These are phyloP conservation scores for Cantharis nigra DNA, from an alignment of 2,888 invertebrate species.

Conservation along the genomic window DNA sequence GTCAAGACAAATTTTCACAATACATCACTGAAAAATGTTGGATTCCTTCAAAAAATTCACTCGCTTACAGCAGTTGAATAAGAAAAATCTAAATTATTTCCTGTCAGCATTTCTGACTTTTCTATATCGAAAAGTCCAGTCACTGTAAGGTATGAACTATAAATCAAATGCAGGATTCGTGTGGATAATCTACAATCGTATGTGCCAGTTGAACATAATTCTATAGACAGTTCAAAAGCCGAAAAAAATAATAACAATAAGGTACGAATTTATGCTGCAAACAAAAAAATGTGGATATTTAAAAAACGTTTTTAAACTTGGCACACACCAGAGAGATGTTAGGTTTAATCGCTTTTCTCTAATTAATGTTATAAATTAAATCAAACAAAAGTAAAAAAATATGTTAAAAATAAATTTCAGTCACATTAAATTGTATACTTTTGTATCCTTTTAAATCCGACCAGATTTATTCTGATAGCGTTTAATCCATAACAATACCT, in stretches of 20 bases:
- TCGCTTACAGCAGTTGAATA: constrained; percentile 32
- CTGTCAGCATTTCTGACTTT: constrained; percentile 34
- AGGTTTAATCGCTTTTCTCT: neutral
- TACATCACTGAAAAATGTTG: constrained; percentile 21
- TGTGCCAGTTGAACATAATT: constrained; percentile 50
- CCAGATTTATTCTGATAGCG: neutral
- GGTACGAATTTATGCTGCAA: neutral
- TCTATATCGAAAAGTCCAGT: constrained; percentile 43
- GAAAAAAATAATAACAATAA: constrained; percentile 23
- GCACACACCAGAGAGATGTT: neutral
- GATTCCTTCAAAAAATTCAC: constrained; percentile 24
- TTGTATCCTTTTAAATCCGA: neutral
- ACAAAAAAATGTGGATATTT: neutral
- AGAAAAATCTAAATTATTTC: constrained; percentile 43
- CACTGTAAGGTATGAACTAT: constrained; percentile 45
- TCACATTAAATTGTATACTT: constrained; percentile 3
- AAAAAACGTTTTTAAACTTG: neutral
- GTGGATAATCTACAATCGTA: constrained; percentile 49
- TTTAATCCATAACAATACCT: constrained; percentile 20
- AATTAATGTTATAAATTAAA: neutral
- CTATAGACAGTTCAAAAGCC: constrained; percentile 31
- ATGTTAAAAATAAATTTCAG: constrained; percentile 1
- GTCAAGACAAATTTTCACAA: constrained; percentile 19
- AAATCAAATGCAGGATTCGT: constrained; percentile 45
- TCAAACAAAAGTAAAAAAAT: neutral